Conservation (phyloP, 2,888 invertebrate genomes). For the Thereva nobilitata region DNA sequence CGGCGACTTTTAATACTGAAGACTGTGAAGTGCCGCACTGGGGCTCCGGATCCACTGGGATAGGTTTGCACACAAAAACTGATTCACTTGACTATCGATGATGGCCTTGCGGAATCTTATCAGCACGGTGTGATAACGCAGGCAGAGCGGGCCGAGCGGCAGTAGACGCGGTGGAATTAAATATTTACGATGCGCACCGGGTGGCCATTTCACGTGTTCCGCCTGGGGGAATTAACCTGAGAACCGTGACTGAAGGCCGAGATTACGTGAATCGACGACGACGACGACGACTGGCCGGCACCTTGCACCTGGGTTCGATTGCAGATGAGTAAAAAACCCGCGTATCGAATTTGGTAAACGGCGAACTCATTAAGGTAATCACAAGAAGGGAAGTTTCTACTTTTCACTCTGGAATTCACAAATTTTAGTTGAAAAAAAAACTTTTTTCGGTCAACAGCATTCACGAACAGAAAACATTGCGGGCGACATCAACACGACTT, state of each 20-base stretch:
- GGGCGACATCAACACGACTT: constrained; percentile 10
- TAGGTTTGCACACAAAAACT: too few species aligned
- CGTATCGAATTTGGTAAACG: too few species aligned
- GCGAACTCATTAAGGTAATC: too few species aligned
- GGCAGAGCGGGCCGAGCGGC: constrained; percentile 13
- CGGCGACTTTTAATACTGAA: too few species aligned
- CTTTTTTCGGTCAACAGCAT: too few species aligned
- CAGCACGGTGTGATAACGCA: constrained; percentile 19
- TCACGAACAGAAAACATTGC: neutral
- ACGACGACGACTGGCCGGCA: constrained; percentile 1
- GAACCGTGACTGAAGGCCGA: constrained; percentile 11
- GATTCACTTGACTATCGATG: too few species aligned
- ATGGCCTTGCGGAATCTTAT: constrained; percentile 10
- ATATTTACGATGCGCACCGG: neutral
- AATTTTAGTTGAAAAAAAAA: too few species aligned
- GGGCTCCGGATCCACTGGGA: too few species aligned
- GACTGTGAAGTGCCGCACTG: too few species aligned
- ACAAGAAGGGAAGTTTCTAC: too few species aligned
- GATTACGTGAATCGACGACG: constrained; percentile 21
- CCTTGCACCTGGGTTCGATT: constrained; percentile 1
- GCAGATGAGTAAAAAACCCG: neutral
- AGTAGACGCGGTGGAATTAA: constrained; percentile 1
- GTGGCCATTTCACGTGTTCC: constrained; percentile 3
- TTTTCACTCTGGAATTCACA: too few species aligned
- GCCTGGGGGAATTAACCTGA: constrained; percentile 20